Evolutionary conservation across 2,888 invertebrate genomes (phyloP), one percentile per base, ranked within the genome.

Genomic region (Frankliniella intonsa): DNA sequence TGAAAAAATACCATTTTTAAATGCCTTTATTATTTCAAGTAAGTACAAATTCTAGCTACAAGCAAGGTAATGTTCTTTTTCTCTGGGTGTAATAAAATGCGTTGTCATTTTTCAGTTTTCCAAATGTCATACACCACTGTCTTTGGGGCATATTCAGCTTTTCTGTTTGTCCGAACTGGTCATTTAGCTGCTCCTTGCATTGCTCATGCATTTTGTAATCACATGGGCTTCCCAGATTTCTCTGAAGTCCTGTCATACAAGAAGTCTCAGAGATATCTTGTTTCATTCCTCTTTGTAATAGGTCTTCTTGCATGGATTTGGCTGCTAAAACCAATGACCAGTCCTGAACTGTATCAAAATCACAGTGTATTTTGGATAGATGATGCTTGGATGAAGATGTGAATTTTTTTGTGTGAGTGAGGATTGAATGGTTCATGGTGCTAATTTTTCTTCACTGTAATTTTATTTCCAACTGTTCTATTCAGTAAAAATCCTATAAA

Each of bases 111-210:
- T 84, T 84, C 86, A 85, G 94, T 91, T 88, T 96, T 97, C 87
- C 98, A 98, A 88, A 94, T 97, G 87, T 90, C 91, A 0, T 98
- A 97, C 87, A 98, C 98, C 3, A 96, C 95, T 82, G 88, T 98
- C 81, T 98, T 98, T 89, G 98, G 98, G 83, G 94, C 94, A 81
- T 98, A 98, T 88, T 97, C 97, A 10, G 95, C 97, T n/a, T 97
- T 93, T 87, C 88, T 98, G 81, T 97, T 97, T 88, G 90, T 94
- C 14, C 92, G 94, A 87, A 98, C 97, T 85, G 94, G 97, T 65
- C 97, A 98, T 88, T 92, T 98, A 85, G 90, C 93, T 25, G 95
- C 97, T 0, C 95, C 97, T 5, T 92, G 97, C 85, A 88, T 96
- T 22, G 97, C 94, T 1, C 98, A 98, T 88, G 94, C 96, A 55